Conservation (phyloP, 2,888 invertebrate genomes). For the Bhutanitis thaidina region DNA sequence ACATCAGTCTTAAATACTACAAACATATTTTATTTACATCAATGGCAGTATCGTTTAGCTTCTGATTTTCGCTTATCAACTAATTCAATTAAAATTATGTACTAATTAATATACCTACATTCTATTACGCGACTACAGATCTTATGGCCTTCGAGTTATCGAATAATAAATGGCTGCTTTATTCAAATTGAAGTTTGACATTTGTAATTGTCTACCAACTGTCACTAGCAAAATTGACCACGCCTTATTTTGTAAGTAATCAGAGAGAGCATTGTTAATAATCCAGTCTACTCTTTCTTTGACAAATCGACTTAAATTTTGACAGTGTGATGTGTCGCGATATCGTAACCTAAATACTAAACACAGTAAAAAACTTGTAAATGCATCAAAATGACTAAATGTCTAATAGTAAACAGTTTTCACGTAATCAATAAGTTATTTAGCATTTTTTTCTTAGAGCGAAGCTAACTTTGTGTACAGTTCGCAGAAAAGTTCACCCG, state of each 20-base stretch:
- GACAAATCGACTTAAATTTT: too few species aligned
- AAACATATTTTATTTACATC: slow-evolving; percentile 47
- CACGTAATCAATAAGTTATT: slow-evolving; percentile 10
- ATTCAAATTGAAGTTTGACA: too few species aligned
- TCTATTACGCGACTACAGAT: not conserved
- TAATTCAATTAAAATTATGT: slow-evolving; percentile 2
- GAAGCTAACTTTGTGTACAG: not conserved
- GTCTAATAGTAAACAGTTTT: slow-evolving; percentile 22
- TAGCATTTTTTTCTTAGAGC: not conserved
- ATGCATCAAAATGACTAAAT: slow-evolving; percentile 49
- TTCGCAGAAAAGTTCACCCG: not conserved
- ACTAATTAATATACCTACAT: not conserved
- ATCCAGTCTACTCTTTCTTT: too few species aligned
- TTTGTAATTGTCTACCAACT: too few species aligned
- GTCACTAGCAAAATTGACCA: too few species aligned
- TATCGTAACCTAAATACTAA: slow-evolving; percentile 2
- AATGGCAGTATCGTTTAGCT: slow-evolving; percentile 73
- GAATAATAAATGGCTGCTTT: too few species aligned
- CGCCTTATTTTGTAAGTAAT: too few species aligned
- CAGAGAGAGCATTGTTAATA: too few species aligned
- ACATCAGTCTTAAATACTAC: slow-evolving; percentile 54
- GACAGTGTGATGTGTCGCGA: too few species aligned
- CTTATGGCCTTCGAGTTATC: too few species aligned
- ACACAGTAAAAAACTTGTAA: slow-evolving; percentile 36
- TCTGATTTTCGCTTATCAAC: slow-evolving; percentile 37